Evolutionary conservation across 2,888 invertebrate genomes (phyloP).

Genomic region (Dyspetes luteomarginatus): DNA sequence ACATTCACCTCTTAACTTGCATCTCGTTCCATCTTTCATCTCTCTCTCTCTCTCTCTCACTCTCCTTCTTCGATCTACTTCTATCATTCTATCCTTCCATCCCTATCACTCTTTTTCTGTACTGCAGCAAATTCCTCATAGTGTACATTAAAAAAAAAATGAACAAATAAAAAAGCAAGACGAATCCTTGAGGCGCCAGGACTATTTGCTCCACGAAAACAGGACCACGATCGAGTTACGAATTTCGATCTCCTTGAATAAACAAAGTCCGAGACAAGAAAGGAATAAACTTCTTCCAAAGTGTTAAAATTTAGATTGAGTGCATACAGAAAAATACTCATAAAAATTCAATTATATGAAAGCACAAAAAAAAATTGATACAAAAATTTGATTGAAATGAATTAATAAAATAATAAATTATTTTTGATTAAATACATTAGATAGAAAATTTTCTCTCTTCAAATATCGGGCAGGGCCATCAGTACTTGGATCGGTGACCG

Average conservation of each 20-base stretch:
- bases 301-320: no score
- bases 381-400: no score
- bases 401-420: no score
- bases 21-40: background rate
- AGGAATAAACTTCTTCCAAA: background rate
- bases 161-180: conserved; percentile 12
- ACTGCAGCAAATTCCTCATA: conserved; percentile 11
- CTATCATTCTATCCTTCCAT: background rate
- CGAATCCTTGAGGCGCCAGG: conserved; percentile 1
- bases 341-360: no score
- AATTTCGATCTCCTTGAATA: conserved; percentile 6
- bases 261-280: background rate
- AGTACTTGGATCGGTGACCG: no score
- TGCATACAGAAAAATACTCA: background rate
- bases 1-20: conserved; percentile 40
- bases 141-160: background rate
- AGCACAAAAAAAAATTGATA: no score
- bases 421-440: no score
- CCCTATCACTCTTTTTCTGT: conserved; percentile 4
- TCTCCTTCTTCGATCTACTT: conserved; percentile 18
- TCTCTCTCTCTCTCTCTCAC: background rate
- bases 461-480: no score
- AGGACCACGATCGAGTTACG: conserved; percentile 8
- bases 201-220: background rate
- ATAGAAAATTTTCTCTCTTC: no score